phyloP scores from a whole-genome alignment of 2,113 vertebrate species.

The Maccullochella peelii region DNA sequence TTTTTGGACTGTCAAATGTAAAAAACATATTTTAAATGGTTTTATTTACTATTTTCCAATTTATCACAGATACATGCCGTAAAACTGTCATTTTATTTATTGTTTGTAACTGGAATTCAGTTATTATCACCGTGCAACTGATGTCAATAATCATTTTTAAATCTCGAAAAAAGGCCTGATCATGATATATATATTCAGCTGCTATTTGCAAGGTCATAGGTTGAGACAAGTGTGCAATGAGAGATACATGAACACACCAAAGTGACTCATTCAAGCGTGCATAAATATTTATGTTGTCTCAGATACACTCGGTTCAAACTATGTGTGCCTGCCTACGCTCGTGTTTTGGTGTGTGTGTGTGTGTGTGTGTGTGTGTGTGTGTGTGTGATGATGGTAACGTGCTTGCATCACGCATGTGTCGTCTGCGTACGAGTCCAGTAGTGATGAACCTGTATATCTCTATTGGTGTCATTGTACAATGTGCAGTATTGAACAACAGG shows the following conservation, averaged over 20 bases:
- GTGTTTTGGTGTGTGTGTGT: neutral
- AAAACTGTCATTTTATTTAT: neutral
- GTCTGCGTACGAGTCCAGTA: conserved; percentile 18
- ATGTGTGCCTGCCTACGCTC: neutral
- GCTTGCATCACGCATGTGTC: conserved; percentile 20
- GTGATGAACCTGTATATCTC: conserved; percentile 55
- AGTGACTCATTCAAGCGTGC: conserved; percentile 8
- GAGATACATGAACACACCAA: neutral
- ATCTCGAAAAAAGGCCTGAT: neutral
- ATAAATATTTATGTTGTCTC: conserved; percentile 34
- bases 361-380: neutral
- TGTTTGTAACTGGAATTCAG: neutral
- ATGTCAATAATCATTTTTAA: neutral
- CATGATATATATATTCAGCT: neutral
- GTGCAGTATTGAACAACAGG: conserved; percentile 67
- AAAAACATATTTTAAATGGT: neutral
- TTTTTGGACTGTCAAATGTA: neutral
- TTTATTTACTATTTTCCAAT: neutral
- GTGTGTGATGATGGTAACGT: conserved; percentile 17
- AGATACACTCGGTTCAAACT: conserved; percentile 2
- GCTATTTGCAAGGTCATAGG: neutral
- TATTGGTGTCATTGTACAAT: conserved; percentile 43
- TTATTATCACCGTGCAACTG: neutral
- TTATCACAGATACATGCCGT: neutral
- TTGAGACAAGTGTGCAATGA: neutral